phyloP scores from a whole-genome alignment of 2,797 vertebrate species.

The Anableps anableps region DNA sequence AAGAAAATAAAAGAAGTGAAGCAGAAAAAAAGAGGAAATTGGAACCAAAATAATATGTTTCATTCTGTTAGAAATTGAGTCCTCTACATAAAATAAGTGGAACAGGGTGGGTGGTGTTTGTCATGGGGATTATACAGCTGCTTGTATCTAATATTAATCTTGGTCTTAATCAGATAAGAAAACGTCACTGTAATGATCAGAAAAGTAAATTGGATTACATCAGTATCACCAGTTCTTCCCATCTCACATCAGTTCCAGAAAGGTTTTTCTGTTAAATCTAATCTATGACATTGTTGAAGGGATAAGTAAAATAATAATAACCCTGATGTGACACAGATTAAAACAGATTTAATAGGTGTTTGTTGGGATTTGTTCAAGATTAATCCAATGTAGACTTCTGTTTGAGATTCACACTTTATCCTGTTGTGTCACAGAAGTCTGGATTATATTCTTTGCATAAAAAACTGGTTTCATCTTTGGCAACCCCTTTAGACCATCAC shows the following conservation, averaged over 20 bases:
- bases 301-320: conserved; percentile 29
- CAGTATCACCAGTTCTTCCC: conserved; percentile 33
- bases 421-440: background rate
- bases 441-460: background rate
- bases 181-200: conserved; percentile 37
- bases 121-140: background rate
- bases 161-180: conserved; percentile 14
- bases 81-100: background rate
- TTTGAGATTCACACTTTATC: background rate
- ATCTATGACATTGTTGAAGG: conserved; percentile 39
- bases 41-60: background rate
- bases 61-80: background rate
- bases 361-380: conserved; percentile 18
- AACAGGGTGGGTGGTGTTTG: background rate
- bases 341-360: conserved; percentile 1
- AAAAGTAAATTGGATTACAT: conserved; percentile 52
- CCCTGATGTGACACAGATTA: conserved; percentile 33
- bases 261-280: conserved; percentile 19
- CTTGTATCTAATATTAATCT: background rate
- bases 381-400: conserved; percentile 17
- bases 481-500: background rate
- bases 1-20: too few relatives aligned
- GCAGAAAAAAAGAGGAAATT: too few relatives aligned
- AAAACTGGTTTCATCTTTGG: background rate
- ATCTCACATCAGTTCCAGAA: conserved; percentile 33